phyloP scores from a whole-genome alignment of 2,113 vertebrate species.

The Panthera uncia region DNA sequence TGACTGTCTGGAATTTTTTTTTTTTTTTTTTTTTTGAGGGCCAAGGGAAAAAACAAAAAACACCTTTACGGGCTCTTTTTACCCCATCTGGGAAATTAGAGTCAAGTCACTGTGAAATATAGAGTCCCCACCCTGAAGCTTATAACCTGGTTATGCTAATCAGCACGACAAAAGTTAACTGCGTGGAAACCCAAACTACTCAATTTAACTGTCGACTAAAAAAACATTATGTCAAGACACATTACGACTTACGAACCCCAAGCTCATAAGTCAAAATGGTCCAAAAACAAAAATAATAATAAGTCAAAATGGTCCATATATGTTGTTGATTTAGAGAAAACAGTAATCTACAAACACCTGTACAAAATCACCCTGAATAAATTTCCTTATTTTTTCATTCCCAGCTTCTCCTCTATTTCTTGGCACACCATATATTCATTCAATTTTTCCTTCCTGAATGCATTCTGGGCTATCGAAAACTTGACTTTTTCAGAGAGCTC shows the following conservation, averaged over 20 bases:
- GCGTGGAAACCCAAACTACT: neutral
- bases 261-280: neutral
- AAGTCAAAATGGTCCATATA: neutral
- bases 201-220: neutral
- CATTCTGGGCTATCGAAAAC: neutral
- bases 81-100: conserved; percentile 12
- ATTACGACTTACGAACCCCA: neutral
- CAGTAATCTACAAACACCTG: neutral
- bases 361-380: neutral
- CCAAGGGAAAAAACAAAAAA: neutral
- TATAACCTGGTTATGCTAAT: neutral
- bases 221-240: neutral
- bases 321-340: neutral
- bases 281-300: neutral
- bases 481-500: conserved; percentile 4
- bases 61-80: neutral
- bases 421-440: neutral
- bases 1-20: neutral
- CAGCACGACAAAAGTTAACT: neutral
- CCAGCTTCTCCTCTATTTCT: neutral
- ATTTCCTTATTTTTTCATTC: neutral
- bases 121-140: neutral
- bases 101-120: neutral
- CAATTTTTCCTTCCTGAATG: neutral
- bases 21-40: neutral